Percentiles rank a stretch among this genome's conserved stretches.
Conservation (phyloP, 2,797 vertebrate species). For the Peromyscus attwateri region DNA sequence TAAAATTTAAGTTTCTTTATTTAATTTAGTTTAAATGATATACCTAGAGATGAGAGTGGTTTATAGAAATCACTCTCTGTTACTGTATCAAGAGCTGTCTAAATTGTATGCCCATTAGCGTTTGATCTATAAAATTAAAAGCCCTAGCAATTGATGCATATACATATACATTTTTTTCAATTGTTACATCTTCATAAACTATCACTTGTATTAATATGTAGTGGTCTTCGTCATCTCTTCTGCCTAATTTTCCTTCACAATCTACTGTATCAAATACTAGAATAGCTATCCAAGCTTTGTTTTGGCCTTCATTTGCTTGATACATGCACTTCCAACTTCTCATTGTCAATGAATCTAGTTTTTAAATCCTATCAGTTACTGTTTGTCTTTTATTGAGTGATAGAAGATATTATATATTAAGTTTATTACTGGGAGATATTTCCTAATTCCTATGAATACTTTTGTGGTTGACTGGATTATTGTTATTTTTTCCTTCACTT, state of each 20-base stretch:
- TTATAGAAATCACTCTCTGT: neutral
- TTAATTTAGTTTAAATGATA: neutral
- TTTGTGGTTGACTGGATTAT: neutral
- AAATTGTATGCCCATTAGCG: neutral
- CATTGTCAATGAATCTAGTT: neutral
- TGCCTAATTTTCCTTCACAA: neutral
- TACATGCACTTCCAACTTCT: neutral
- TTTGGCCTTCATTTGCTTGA: neutral
- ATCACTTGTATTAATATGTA: neutral
- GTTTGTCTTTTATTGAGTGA: neutral
- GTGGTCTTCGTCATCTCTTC: neutral
- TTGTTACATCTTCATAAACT: neutral
- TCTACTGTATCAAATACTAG: neutral
- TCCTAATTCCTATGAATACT: neutral
- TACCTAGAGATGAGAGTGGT: neutral
- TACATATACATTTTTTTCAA: neutral
- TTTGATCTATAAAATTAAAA: neutral
- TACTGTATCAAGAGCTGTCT: neutral
- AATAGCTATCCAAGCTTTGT: neutral
- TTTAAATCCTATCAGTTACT: neutral
- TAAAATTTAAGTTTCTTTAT: neutral
- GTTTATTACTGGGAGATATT: neutral
- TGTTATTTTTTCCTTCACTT: neutral
- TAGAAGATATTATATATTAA: neutral
- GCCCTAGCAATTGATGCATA: neutral